phyloP scores from a whole-genome alignment of 2,113 vertebrate species.

The Heterotilapia buettikoferi region DNA sequence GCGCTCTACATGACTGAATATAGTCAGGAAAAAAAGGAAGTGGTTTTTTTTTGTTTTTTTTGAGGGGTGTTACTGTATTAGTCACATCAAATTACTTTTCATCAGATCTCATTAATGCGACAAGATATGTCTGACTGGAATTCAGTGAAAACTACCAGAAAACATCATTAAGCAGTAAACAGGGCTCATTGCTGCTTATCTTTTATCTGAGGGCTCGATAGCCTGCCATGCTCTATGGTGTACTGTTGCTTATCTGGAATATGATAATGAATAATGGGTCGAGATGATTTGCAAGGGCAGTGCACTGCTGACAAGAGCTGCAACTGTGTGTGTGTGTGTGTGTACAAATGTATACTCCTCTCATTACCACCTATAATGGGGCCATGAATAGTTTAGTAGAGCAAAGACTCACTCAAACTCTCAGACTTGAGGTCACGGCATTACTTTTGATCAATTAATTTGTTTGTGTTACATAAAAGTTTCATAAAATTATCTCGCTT shows the following conservation, averaged over 20 bases:
- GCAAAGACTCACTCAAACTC: neutral
- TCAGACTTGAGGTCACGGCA: neutral
- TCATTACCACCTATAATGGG: slow-evolving; percentile 16
- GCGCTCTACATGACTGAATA: neutral
- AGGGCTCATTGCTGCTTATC: neutral
- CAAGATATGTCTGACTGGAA: neutral
- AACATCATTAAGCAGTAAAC: neutral
- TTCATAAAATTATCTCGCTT: neutral
- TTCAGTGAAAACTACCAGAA: neutral
- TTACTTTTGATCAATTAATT: neutral
- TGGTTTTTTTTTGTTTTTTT: accelerated
- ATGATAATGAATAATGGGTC: slow-evolving; percentile 15
- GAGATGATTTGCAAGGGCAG: slow-evolving; percentile 6
- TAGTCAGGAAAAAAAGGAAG: neutral
- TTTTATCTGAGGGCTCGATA: neutral
- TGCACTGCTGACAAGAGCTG: neutral
- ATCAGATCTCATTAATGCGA: neutral
- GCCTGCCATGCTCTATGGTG: neutral
- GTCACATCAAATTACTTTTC: neutral
- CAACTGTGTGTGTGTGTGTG: neutral
- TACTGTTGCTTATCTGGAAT: neutral
- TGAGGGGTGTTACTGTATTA: neutral
- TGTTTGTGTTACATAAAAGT: neutral
- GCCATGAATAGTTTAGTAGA: slow-evolving; percentile 34
- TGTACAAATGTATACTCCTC: neutral